Base-by-base conservation (phyloP, 2,113 vertebrate genomes). In the Cygnus buccinator region DNA sequence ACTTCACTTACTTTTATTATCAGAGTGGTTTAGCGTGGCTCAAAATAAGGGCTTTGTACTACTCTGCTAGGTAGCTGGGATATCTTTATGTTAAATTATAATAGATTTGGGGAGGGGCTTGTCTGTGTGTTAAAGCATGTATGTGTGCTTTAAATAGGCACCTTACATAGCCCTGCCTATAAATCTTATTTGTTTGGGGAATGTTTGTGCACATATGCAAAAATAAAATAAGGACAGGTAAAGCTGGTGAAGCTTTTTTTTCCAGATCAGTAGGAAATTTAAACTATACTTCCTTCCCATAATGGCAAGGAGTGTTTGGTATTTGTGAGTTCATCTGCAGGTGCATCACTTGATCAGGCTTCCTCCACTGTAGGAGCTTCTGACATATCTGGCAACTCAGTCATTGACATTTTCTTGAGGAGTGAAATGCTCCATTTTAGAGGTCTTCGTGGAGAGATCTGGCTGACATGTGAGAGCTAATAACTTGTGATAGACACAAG, bases 61-160 rank as follows among this genome's bases (percentile, higher is more conserved):
- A 13, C n/a, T 95, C 43, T 72, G 43, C 62, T 43, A 1, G n/a
- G 65, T 46, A 61, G 21, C 71, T 76, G 79, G 41, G 33, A 11
- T 73, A 6, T 0, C 29, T 65, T 65, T 21, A 3, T 5, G 14
- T n/a, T 62, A 41, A 15, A 46, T 84, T 59, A 23, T 54, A 71
- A 17, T 22, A 15, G 41, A 2, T 1, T 13, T 7, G 3, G 15
- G 11, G 5, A 3, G 1, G 0, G 9, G 4, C 9, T 13, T n/a
- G 9, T 46, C 10, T 87, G 28, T 16, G 9, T 48, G 21, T 35
- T 35, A 25, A 66, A 85, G 67, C 8, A 12, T 1, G 1, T 29
- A 43, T 13, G 20, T 55, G 17, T 11, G 68, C 31, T 61, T 84
- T n/a, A 70, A 84, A 17, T 5, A 41, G 28, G 21, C 9, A 62